A percentile compares a stretch with the other conserved stretches of the same genome.
Evolutionary conservation across 2,888 invertebrate genomes (phyloP).

Genomic region (Phyllotreta striolata): DNA sequence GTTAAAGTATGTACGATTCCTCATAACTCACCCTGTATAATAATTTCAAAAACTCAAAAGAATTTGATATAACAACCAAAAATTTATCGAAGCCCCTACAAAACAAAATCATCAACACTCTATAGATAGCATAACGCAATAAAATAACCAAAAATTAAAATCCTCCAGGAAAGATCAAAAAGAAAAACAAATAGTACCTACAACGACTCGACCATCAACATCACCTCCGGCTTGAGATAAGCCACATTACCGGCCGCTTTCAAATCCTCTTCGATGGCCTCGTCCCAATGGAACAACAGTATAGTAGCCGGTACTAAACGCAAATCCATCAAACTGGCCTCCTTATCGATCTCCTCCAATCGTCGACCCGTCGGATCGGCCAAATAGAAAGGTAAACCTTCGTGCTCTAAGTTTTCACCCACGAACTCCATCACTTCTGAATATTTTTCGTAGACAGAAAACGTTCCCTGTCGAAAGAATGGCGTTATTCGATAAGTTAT

Average conservation of each 20-base stretch:
- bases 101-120: too few relatives aligned
- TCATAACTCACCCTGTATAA: too few relatives aligned
- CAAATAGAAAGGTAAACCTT: conserved; percentile 75
- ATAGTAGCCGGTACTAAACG: conserved; percentile 84
- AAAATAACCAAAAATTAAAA: too few relatives aligned
- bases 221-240: conserved; percentile 80
- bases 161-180: too few relatives aligned
- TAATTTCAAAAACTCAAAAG: too few relatives aligned
- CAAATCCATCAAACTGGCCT: conserved; percentile 78
- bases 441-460: conserved; percentile 83
- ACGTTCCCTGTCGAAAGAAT: conserved; percentile 92
- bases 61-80: too few relatives aligned
- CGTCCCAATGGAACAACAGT: conserved; percentile 77
- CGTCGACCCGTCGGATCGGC: conserved; percentile 73
- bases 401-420: conserved; percentile 75
- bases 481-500: too few relatives aligned
- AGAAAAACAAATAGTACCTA: conserved; percentile 42
- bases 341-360: conserved; percentile 71
- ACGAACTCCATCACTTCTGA: conserved; percentile 80
- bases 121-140: too few relatives aligned
- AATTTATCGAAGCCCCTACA: too few relatives aligned
- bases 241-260: conserved; percentile 66
- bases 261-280: conserved; percentile 64
- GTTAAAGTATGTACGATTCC: too few relatives aligned
- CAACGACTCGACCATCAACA: conserved; percentile 72